phyloP scores from a whole-genome alignment of 2,797 vertebrate species.

The Anolis apletophallus region DNA sequence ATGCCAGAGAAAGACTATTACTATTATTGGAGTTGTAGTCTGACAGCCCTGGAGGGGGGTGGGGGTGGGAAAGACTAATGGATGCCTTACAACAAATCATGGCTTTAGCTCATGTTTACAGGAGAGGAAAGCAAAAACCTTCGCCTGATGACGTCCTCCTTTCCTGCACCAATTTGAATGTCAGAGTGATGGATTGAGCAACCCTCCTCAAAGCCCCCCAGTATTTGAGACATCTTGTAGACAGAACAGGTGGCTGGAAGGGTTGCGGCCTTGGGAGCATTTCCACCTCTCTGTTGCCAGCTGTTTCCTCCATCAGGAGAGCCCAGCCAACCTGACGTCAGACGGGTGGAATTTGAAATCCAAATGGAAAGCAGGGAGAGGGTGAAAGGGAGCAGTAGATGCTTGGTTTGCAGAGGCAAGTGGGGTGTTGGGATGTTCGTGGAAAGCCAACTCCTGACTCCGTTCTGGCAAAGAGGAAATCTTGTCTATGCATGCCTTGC shows the following conservation, averaged over 20 bases:
- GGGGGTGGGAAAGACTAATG: background rate
- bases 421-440: background rate
- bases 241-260: constrained; percentile 16
- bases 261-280: background rate
- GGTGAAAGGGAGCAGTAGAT: accelerated
- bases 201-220: accelerated
- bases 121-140: background rate
- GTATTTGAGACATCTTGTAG: background rate
- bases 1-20: no score
- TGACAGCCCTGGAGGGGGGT: background rate
- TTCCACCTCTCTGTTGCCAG: background rate
- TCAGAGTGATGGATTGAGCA: background rate
- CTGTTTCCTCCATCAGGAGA: background rate
- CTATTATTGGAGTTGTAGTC: no score
- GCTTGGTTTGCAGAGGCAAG: background rate
- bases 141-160: background rate
- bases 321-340: background rate
- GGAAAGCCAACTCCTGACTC: background rate
- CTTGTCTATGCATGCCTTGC: background rate
- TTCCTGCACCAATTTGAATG: background rate
- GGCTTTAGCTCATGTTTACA: background rate
- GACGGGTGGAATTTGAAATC: background rate
- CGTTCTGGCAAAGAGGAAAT: background rate
- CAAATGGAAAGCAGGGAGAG: constrained; percentile 12
- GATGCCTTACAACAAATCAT: background rate